Evolutionary conservation across 37 sponge, comb jelly and placozoan genomes (phyloP).

Genomic region (Hormiphora californensis): DNA sequence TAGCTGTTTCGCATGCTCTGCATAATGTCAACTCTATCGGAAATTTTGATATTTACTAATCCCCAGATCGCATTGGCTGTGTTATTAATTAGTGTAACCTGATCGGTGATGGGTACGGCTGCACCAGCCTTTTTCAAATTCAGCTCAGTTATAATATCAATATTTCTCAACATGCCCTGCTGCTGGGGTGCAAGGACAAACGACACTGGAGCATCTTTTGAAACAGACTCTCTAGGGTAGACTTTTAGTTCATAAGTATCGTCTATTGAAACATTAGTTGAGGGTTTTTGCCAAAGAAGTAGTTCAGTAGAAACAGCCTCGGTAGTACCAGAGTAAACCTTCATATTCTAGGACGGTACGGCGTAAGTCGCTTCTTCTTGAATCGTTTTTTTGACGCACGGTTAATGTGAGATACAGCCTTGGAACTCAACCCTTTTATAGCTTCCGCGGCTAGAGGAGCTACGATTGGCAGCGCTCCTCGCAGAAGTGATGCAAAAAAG

Average conservation of each 20-base stretch:
- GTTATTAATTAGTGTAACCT: not conserved
- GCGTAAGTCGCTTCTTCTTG: not conserved
- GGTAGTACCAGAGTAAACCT: not conserved
- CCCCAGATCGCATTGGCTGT: slow-evolving; percentile 11
- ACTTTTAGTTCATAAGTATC: slow-evolving; percentile 17
- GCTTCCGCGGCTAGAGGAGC: too few species aligned
- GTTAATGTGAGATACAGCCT: not conserved
- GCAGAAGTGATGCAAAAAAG: not conserved
- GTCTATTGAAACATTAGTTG: not conserved
- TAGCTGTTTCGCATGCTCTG: slow-evolving; percentile 42
- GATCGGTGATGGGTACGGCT: not conserved
- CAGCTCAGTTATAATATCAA: not conserved
- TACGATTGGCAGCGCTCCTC: not conserved
- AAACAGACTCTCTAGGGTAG: not conserved
- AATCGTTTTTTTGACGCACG: not conserved
- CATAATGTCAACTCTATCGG: not conserved
- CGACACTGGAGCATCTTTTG: not conserved
- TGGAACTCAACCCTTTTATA: not conserved
- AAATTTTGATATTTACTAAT: not conserved
- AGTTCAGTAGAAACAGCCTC: slow-evolving; percentile 1
- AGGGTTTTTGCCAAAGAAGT: not conserved
- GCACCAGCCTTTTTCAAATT: not conserved
- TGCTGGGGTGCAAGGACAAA: not conserved
- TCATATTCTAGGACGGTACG: too few species aligned
- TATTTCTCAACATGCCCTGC: not conserved